Evolutionary conservation across 2,888 invertebrate species (phyloP).

Genomic region (Alentia gelatinosa): DNA sequence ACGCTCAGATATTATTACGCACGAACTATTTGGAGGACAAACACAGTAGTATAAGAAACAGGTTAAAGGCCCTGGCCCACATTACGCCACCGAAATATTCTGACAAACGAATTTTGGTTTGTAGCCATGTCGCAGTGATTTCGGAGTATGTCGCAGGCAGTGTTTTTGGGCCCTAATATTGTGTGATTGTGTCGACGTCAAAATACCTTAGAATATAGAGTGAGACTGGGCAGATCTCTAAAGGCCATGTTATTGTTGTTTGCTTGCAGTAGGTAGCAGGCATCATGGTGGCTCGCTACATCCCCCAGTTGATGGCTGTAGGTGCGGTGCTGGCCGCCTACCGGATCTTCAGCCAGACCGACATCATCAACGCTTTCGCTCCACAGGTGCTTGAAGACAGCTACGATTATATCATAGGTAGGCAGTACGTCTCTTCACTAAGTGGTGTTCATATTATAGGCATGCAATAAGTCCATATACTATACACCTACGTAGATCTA

Average conservation of each 20-base stretch:
- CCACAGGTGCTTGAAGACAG: conserved; percentile 59
- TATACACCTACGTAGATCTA: too few species aligned
- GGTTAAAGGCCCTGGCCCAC: too few species aligned
- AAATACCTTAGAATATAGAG: not conserved
- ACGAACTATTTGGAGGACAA: too few species aligned
- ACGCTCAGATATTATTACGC: too few species aligned
- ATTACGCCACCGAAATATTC: not conserved
- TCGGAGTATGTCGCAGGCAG: not conserved
- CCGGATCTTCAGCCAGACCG: conserved; percentile 59
- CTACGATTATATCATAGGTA: conserved; percentile 67
- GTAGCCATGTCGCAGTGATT: not conserved
- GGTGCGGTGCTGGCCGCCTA: conserved; percentile 63
- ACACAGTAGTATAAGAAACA: too few species aligned
- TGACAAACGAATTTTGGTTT: not conserved
- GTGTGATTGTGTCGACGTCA: not conserved
- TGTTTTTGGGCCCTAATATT: not conserved
- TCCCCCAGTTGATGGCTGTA: conserved; percentile 64
- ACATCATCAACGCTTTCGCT: conserved; percentile 58
- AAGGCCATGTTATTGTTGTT: not conserved
- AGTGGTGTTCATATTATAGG: too few species aligned
- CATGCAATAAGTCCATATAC: too few species aligned
- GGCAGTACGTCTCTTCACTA: too few species aligned
- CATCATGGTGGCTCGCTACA: conserved; percentile 63
- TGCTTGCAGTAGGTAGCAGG: not conserved
- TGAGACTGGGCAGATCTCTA: not conserved